phyloP scores from a whole-genome alignment of 2,113 vertebrate species.

The Sinosuthora webbiana region DNA sequence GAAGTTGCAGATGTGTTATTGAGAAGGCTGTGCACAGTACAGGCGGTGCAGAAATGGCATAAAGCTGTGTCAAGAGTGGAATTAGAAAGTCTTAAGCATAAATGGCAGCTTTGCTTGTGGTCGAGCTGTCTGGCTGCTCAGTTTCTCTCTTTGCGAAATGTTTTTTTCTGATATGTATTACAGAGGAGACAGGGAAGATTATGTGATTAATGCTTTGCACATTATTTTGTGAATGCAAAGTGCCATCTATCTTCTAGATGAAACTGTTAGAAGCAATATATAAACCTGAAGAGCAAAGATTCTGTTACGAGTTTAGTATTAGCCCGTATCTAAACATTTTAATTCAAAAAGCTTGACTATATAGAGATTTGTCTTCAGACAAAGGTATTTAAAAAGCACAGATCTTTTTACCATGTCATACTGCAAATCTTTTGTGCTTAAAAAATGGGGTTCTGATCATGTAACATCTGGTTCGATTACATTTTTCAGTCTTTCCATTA shows the following conservation, averaged over 20 bases:
- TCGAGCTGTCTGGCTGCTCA: neutral
- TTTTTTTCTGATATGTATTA: neutral
- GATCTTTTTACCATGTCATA: neutral
- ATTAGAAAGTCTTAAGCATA: neutral
- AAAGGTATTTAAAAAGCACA: neutral
- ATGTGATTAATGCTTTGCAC: neutral
- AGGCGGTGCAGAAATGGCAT: neutral
- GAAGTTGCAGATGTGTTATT: neutral
- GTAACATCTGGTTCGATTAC: neutral
- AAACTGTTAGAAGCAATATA: neutral
- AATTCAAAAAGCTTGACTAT: neutral
- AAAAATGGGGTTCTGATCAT: neutral
- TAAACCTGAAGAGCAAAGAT: neutral
- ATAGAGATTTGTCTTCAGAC: neutral
- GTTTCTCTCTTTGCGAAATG: neutral
- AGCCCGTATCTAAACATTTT: neutral
- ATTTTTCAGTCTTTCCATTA: neutral
- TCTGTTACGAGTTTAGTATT: neutral
- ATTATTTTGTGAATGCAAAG: constrained; percentile 34
- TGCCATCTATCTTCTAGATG: constrained; percentile 33
- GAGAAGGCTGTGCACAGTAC: neutral
- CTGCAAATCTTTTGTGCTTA: neutral
- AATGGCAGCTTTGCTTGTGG: neutral
- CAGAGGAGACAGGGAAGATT: neutral
- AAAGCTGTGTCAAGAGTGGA: neutral